A percentile compares a stretch with the other conserved stretches of the same genome.
Evolutionary conservation across 2,888 invertebrate genomes (phyloP).

Genomic region (Euzophera pinguis): DNA sequence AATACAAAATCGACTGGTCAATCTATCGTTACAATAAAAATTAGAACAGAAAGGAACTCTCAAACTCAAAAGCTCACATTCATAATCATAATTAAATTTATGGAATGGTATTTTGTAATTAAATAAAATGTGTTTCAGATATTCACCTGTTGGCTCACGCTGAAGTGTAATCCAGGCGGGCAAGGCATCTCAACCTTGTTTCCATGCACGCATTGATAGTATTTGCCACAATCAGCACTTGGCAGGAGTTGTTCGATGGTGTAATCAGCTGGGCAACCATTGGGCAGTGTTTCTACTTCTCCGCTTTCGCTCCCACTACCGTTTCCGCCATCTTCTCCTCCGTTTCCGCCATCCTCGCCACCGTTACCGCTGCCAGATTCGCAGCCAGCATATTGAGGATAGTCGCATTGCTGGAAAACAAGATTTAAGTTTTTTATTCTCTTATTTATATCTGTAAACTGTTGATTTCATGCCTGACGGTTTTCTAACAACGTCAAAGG

Average conservation of each 20-base stretch:
- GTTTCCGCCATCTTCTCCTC: background rate
- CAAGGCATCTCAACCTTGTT: conserved; percentile 25
- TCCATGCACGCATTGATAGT: conserved; percentile 33
- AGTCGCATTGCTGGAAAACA: conserved; percentile 29
- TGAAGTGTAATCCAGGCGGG: conserved; percentile 30
- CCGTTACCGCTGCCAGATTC: conserved; percentile 14
- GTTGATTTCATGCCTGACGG: too few species aligned
- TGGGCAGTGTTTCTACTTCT: conserved; percentile 10
- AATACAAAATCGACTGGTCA: too few species aligned
- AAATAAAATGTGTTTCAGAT: background rate
- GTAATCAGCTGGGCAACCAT: conserved; percentile 3
- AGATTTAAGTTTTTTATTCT: background rate
- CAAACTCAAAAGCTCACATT: too few species aligned
- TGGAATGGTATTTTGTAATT: background rate
- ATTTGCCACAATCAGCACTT: conserved; percentile 32
- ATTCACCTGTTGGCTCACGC: background rate
- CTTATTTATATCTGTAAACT: too few species aligned
- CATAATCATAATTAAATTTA: background rate
- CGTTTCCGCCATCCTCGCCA: conserved; percentile 7
- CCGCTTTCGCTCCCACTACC: conserved; percentile 15
- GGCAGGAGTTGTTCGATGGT: conserved; percentile 23
- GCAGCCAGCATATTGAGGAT: conserved; percentile 27
- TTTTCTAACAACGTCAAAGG: too few species aligned
- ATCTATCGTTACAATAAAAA: too few species aligned
- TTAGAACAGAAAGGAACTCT: too few species aligned